Evolutionary conservation across 2,113 vertebrate species (phyloP).

Genomic region (Furnarius figulus): DNA sequence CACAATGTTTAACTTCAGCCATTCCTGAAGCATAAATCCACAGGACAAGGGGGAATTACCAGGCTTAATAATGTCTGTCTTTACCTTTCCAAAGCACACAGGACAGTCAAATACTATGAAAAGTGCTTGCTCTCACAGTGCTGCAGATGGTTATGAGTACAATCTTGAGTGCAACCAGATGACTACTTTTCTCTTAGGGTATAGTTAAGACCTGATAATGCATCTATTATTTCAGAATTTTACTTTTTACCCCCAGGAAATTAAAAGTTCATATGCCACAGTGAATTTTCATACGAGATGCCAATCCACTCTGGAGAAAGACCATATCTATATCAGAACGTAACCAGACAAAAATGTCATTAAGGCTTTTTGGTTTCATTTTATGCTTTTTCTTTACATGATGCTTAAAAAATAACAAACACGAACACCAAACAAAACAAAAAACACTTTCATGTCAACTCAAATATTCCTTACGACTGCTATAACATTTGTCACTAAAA

Average conservation of each 20-base stretch:
- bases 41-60: neutral
- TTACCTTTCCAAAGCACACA: neutral
- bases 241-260: neutral
- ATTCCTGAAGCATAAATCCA: neutral
- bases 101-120: neutral
- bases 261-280: neutral
- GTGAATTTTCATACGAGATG: neutral
- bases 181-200: neutral
- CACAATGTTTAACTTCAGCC: neutral
- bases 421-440: neutral
- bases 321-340: neutral
- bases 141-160: accelerated
- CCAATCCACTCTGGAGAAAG: neutral
- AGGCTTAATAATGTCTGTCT: neutral
- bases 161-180: neutral
- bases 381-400: neutral
- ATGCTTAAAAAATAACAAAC: neutral
- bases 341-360: neutral
- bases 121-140: neutral
- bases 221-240: neutral
- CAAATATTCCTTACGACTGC: neutral
- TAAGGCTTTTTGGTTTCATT: neutral
- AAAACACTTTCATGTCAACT: accelerated
- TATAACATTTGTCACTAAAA: neutral
- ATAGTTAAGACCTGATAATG: neutral